These are phyloP conservation scores for Marcusenius ussheri DNA, from an alignment of 2,113 vertebrate genomes.

Conservation along the genomic window DNA sequence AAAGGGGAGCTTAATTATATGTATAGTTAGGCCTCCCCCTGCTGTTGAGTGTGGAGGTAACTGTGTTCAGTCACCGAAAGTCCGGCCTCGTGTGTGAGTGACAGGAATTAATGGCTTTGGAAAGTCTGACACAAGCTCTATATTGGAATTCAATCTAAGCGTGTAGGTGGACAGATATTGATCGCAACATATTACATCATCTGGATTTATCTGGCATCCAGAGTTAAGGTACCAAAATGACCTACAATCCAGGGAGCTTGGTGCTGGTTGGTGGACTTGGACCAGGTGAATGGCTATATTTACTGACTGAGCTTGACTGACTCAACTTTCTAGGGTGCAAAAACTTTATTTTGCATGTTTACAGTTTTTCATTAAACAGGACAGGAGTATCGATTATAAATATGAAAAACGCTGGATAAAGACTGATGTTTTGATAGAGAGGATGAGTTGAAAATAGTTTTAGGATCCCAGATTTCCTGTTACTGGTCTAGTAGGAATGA, in stretches of 20 bases:
- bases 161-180: not conserved
- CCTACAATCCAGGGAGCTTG: not conserved
- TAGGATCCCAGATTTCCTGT: not conserved
- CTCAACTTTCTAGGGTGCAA: not conserved
- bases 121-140: not conserved
- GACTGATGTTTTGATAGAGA: not conserved
- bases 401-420: not conserved
- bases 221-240: not conserved
- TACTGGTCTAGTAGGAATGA: not conserved
- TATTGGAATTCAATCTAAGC: not conserved
- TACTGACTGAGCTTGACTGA: not conserved
- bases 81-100: not conserved
- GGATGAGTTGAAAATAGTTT: not conserved
- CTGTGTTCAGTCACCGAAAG: not conserved
- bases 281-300: not conserved
- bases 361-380: not conserved
- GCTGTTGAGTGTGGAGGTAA: not conserved
- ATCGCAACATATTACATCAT: not conserved
- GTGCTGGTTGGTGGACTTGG: not conserved
- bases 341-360: not conserved
- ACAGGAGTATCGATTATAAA: not conserved
- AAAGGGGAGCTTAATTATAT: not conserved
- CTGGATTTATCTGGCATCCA: not conserved
- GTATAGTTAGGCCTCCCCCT: conserved; percentile 1
- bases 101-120: not conserved